Evolutionary conservation across 2,888 invertebrate species (phyloP).

Genomic region (Pyralis farinalis): DNA sequence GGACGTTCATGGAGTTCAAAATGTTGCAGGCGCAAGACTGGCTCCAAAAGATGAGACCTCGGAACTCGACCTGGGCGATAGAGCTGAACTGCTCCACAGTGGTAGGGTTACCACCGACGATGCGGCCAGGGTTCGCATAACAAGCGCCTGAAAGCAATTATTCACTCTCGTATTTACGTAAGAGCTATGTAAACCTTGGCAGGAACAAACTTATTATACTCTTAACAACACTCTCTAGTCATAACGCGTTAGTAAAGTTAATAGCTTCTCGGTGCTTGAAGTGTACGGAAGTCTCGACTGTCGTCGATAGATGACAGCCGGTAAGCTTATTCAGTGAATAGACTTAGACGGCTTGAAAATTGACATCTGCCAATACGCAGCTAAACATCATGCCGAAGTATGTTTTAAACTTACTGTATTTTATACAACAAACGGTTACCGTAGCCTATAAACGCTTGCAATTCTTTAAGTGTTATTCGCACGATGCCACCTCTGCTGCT

Average conservation of each 20-base stretch:
- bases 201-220: too few relatives aligned
- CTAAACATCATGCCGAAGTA: not conserved
- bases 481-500: too few relatives aligned
- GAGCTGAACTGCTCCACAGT: slow-evolving; percentile 35
- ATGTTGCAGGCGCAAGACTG: slow-evolving; percentile 41
- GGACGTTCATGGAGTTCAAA: slow-evolving; percentile 27
- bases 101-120: slow-evolving; percentile 37
- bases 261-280: too few relatives aligned
- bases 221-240: too few relatives aligned
- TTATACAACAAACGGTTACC: too few relatives aligned
- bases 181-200: too few relatives aligned
- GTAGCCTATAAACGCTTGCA: too few relatives aligned
- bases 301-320: not conserved
- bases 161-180: too few relatives aligned
- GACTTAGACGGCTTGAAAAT: not conserved
- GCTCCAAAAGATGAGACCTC: slow-evolving; percentile 25
- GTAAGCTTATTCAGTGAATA: not conserved
- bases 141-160: slow-evolving; percentile 8
- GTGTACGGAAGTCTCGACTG: too few relatives aligned
- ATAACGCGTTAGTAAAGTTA: too few relatives aligned
- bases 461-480: too few relatives aligned
- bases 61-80: slow-evolving; percentile 39
- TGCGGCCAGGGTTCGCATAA: slow-evolving; percentile 22
- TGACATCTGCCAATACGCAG: not conserved
- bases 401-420: not conserved